Base-by-base conservation (phyloP, 2,113 vertebrate species). In the Mohoua ochrocephala region DNA sequence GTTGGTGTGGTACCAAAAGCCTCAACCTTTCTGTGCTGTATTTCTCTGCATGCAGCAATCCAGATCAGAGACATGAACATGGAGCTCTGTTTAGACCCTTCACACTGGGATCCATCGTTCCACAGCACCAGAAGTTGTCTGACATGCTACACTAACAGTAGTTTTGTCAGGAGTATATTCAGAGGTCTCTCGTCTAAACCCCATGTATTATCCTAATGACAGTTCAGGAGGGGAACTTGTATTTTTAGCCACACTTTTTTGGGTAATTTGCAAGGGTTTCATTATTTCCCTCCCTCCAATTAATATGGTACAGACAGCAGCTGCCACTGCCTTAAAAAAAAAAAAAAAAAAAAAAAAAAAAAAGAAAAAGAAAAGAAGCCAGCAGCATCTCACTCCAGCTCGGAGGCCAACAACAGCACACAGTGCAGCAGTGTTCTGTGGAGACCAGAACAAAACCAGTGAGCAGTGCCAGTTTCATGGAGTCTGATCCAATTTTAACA, bases 221-320 rank as follows among this genome's bases (percentile, higher is more conserved):
- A 84, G 82, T 7, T 83, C 64, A 86, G 47, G 39, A 88, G 39
- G 90, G 30, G 27, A 88, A 54, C 47, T 52, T 35, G 45, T 61
- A 77, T 86, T 91, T 85, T 69, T 90, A 94, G 67, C 45, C 65
- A 50, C 24, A 26, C 9, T 39, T 79, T 79, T 82, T 73, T 53
- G 47, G 35, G 65, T 79, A 73, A 79, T 84, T 84, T 76, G 47
- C 70, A 91, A 93, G 85, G 44, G 79, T 88, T 97, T 94, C 76
- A 81, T 94, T 90, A 93, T 88, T 91, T 81, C 41, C 52, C 86
- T 86, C 82, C 28, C 67, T 84, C 47, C 71, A 56, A 92, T 86
- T 95, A 94, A 96, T 67, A 83, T 1, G 30, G 63, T 33, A 74
- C 42, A 85, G 61, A 69, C 37, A 88, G 82, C 84, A 95, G 90